phyloP scores from a whole-genome alignment of 2,113 vertebrate genomes.

The Chloebia gouldiae region DNA sequence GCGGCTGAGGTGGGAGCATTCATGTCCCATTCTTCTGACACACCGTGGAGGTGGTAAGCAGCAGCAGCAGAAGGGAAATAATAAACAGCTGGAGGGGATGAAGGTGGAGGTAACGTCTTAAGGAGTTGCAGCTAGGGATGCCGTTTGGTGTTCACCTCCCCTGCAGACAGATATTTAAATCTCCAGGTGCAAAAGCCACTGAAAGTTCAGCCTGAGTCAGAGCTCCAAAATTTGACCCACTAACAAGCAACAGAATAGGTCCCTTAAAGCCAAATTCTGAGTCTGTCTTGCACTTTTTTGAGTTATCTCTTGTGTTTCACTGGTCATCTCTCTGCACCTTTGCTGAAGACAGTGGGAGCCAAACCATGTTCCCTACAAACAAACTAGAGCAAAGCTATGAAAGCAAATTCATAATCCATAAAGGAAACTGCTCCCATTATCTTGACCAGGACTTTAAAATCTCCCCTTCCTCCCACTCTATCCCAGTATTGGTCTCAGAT shows the following conservation, averaged over 20 bases:
- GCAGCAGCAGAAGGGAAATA: neutral
- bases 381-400: neutral
- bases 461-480: neutral
- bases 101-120: neutral
- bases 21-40: conserved; percentile 34
- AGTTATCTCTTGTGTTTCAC: too few relatives aligned
- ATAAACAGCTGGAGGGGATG: conserved; percentile 42
- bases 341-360: neutral
- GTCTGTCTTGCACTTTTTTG: neutral
- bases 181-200: conserved; percentile 51
- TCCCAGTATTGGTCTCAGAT: neutral
- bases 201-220: conserved; percentile 52
- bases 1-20: neutral
- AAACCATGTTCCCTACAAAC: neutral
- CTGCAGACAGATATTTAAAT: conserved; percentile 55
- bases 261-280: neutral
- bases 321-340: neutral
- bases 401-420: neutral
- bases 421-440: neutral
- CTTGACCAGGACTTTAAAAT: neutral
- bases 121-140: conserved; percentile 22
- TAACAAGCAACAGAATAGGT: neutral
- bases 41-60: conserved; percentile 21
- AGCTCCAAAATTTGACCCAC: neutral
- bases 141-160: conserved; percentile 10